Conservation (phyloP, 2,113 vertebrate species). For the Pygoscelis antarcticus region DNA sequence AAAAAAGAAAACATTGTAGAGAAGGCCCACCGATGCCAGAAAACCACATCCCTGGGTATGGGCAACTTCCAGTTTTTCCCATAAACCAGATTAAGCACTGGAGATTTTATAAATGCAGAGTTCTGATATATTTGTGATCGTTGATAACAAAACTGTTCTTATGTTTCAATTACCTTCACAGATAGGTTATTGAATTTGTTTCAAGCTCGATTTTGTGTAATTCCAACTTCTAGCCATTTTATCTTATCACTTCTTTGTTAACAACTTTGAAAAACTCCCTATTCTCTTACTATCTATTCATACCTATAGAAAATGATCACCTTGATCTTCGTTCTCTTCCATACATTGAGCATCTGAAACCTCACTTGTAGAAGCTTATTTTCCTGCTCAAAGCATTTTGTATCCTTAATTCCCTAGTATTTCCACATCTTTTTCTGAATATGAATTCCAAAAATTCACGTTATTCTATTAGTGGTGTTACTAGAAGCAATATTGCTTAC, state of each 20-base stretch:
- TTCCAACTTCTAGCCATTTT: background rate
- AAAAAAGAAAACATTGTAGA: background rate
- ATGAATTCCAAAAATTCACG: background rate
- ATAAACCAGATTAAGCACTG: background rate
- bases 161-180: background rate
- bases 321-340: background rate
- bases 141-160: background rate
- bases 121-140: background rate
- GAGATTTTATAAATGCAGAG: background rate
- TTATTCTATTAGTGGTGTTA: background rate
- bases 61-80: background rate
- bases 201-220: background rate
- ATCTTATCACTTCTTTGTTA: background rate
- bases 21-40: background rate
- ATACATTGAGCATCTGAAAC: background rate
- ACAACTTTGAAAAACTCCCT: background rate
- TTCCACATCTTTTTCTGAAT: background rate
- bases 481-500: background rate
- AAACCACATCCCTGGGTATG: too few species aligned
- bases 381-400: background rate
- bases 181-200: background rate
- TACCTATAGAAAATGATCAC: background rate
- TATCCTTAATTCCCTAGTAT: background rate
- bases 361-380: background rate
- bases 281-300: background rate